Evolutionary conservation across 2,797 vertebrate species (phyloP).

Genomic region (Rhinoraja longicauda): DNA sequence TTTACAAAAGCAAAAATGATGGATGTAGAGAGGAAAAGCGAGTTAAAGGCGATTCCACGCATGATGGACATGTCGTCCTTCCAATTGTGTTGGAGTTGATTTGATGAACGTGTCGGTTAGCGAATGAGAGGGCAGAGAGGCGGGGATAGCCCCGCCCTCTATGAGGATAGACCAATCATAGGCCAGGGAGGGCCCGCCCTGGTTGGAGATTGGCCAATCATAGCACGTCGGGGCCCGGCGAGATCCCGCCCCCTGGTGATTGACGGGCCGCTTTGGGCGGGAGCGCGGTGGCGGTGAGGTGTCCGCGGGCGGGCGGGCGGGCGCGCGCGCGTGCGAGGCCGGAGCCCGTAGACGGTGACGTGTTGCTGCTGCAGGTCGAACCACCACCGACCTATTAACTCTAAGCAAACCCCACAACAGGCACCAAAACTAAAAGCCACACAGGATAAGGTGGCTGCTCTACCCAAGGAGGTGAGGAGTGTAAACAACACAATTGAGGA

Average conservation of each 20-base stretch:
- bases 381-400: neutral
- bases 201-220: neutral
- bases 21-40: neutral
- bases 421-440: rapidly evolving
- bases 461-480: neutral
- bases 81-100: neutral
- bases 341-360: neutral
- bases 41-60: neutral
- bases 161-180: neutral
- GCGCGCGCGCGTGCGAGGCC: neutral
- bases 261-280: neutral
- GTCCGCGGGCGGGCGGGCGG: neutral
- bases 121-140: neutral
- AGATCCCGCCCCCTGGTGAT: neutral
- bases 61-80: neutral
- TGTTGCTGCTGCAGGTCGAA: neutral
- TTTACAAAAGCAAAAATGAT: neutral
- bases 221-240: rapidly evolving
- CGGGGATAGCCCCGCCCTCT: rapidly evolving
- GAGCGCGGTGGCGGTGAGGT: neutral
- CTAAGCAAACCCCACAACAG: neutral
- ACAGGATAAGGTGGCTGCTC: neutral
- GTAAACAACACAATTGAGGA: neutral
- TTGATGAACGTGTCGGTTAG: neutral
- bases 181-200: no score